Evolutionary conservation across 92 coral and sea anemone genomes (phyloP).

Genomic region (Paramuricea clavata): DNA sequence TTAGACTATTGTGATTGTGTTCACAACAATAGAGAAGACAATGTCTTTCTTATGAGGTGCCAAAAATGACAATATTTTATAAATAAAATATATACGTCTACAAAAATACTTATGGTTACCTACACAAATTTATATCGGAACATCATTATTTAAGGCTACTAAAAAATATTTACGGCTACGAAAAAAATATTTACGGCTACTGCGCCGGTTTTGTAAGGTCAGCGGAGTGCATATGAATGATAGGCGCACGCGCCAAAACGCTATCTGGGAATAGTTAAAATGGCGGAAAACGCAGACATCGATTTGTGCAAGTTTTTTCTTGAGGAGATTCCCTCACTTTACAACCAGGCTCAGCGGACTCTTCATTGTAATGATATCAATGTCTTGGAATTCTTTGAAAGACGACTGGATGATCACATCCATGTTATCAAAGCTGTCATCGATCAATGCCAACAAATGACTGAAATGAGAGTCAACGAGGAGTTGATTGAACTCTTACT

Average conservation of each 20-base stretch:
- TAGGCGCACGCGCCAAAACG: no score
- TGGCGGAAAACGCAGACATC: no score
- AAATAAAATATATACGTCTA: neutral
- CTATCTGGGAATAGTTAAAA: neutral
- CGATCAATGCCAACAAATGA: conserved; percentile 3
- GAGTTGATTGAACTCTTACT: conserved; percentile 27
- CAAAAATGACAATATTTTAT: neutral
- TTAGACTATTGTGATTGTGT: no score
- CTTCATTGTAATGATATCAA: neutral
- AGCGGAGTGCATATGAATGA: neutral
- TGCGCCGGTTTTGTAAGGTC: neutral
- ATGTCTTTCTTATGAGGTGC: no score
- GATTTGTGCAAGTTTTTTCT: no score
- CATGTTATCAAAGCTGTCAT: conserved; percentile 22
- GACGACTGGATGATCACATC: conserved; percentile 16
- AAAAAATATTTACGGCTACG: no score
- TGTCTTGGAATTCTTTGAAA: conserved; percentile 19
- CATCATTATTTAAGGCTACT: no score
- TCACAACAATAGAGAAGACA: no score
- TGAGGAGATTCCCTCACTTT: conserved; percentile 4
- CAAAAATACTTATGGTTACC: no score
- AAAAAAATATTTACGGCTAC: neutral
- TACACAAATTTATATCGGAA: no score
- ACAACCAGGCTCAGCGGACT: conserved; percentile 4
- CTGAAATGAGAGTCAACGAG: conserved; percentile 2